phyloP scores from a whole-genome alignment of 1,140 invertebrate genomes.

The Andricus grossulariae region DNA sequence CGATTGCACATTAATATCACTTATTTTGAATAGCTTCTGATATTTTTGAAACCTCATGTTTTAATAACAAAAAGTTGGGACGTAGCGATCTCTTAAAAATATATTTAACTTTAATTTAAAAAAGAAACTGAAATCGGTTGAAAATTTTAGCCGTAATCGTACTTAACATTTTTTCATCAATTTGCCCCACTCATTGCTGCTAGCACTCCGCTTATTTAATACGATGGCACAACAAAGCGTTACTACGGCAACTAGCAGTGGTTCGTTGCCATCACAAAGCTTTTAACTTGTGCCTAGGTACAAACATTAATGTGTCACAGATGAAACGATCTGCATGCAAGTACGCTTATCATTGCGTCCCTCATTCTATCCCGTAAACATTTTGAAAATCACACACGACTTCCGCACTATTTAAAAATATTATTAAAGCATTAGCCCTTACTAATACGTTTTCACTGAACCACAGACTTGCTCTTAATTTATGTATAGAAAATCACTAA shows the following conservation, averaged over 20 bases:
- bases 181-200: too few relatives aligned
- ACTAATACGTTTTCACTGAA: background rate
- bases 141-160: too few relatives aligned
- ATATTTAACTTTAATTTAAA: too few relatives aligned
- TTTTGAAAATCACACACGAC: constrained; percentile 19
- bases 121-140: too few relatives aligned
- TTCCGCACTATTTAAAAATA: constrained; percentile 22
- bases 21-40: too few relatives aligned
- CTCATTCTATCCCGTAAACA: constrained; percentile 14
- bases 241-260: constrained; percentile 59
- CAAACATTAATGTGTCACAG: constrained; percentile 18
- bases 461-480: too few relatives aligned
- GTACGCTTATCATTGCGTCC: constrained; percentile 5
- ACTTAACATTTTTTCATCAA: too few relatives aligned
- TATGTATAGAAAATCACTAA: too few relatives aligned
- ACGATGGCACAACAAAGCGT: constrained; percentile 68
- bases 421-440: background rate
- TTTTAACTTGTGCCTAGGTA: constrained; percentile 54
- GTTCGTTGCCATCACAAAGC: constrained; percentile 71
- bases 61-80: too few relatives aligned
- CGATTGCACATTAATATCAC: too few relatives aligned
- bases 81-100: too few relatives aligned
- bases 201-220: background rate
- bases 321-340: constrained; percentile 19
- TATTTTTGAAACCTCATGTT: too few relatives aligned